Evolutionary conservation across 1,140 invertebrate species (phyloP), one percentile per base, ranked within the genome.

Genomic region (Drosophila sucinea): DNA sequence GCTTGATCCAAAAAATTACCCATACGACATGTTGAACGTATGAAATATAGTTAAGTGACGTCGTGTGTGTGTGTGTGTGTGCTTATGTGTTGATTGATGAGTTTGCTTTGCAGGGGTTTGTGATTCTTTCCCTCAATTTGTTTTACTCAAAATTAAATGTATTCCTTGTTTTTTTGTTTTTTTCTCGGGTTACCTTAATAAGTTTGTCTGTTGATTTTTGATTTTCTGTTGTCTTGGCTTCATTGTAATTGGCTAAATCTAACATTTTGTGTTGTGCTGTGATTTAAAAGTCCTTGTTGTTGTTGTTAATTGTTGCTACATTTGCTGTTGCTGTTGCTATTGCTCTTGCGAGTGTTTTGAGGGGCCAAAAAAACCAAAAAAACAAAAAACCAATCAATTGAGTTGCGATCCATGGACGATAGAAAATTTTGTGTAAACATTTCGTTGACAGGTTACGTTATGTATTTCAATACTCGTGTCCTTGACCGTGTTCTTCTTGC

Each of bases 391-490:
- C 17, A 17, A 17, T 33, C 47, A 17, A 33, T 29, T 66, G 56
- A 71, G 58, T 58, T 40, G 60, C 41, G 17, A 17, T 17, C 40
- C 5, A 38, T 38, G 40, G 63, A 41, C 63, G 17, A 23, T 10
- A 51, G 44, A 51, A 27, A 51, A 27, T 51, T 51, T 55, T 81
- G 85, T 79, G 77, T 85, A 83, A 82, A 91, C 76, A 86, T 91
- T 81, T 91, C 86, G 90, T 91, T 92, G 87, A 81, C 93, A 95
- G 95, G 94, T 96, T 90, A 96, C 98, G 79, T 95, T 99, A 84
- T 99, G 98, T 94, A 99, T 99, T 92, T 99, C 98, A 85, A 99
- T 99, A 93, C 95, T 99, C 73, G 96, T 99, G 76, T 99, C 98
- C 60, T 93, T 99, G 90, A 99, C 98, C 91, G 98, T 99, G 93